phyloP scores from a whole-genome alignment of 2,888 invertebrate species.

The Aphidius colemani region DNA sequence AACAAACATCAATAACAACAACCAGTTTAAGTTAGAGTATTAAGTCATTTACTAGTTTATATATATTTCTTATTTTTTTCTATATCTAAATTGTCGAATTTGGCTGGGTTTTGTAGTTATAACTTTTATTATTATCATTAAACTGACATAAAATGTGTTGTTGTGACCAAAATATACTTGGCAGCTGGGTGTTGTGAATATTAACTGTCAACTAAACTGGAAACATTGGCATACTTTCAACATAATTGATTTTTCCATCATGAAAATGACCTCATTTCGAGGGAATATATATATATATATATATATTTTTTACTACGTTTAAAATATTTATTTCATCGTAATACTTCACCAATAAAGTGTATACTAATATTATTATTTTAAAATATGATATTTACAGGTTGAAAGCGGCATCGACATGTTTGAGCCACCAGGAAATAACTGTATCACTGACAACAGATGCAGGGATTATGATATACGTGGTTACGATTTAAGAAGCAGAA shows the following conservation, averaged over 20 bases:
- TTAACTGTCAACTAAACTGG: not conserved
- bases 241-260: constrained; percentile 15
- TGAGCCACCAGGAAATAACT: constrained; percentile 49
- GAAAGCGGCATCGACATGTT: constrained; percentile 52
- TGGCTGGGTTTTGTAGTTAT: not conserved
- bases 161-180: no score
- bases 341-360: no score
- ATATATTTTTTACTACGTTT: no score
- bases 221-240: constrained; percentile 4
- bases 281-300: no score
- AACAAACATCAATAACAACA: not conserved
- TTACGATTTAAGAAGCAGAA: constrained; percentile 48
- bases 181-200: not conserved
- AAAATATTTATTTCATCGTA: no score
- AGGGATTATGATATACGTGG: constrained; percentile 53
- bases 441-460: constrained; percentile 45
- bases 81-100: not conserved
- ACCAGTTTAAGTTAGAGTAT: no score
- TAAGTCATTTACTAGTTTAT: not conserved
- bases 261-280: no score
- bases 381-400: constrained; percentile 32
- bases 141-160: no score
- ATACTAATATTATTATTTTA: not conserved
- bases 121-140: not conserved
- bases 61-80: not conserved